phyloP scores from a whole-genome alignment of 1,140 invertebrate genomes.

The Papilio dardanus region DNA sequence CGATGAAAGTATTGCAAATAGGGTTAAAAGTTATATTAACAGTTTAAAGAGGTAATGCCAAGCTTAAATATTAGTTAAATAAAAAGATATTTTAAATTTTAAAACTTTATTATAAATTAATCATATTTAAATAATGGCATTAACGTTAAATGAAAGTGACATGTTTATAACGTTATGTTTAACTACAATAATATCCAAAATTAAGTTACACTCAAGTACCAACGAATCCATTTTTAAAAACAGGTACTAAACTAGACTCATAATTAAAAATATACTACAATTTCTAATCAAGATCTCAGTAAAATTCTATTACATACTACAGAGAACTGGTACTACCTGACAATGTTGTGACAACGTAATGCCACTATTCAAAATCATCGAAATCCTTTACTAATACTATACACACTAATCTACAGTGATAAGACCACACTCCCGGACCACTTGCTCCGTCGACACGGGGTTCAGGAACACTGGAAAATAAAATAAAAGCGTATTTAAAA shows the following conservation, averaged over 20 bases:
- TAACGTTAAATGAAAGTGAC: background rate
- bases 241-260: background rate
- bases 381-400: constrained; percentile 20
- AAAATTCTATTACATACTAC: no score
- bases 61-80: no score
- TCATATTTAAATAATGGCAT: constrained; percentile 14
- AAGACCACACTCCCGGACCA: constrained; percentile 77
- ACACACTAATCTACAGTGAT: constrained; percentile 53
- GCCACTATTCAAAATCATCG: background rate
- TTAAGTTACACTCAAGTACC: no score
- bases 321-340: background rate
- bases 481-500: constrained; percentile 27
- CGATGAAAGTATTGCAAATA: no score
- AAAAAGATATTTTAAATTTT: background rate
- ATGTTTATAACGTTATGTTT: no score
- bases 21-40: no score
- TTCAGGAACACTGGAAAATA: constrained; percentile 78
- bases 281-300: no score
- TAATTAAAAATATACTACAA: no score
- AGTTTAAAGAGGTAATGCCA: no score
- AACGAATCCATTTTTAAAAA: background rate
- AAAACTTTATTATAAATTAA: constrained; percentile 14
- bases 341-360: background rate
- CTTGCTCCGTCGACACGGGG: constrained; percentile 78
- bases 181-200: no score